These are phyloP conservation scores for Aphelenchoides besseyi DNA, from an alignment of 1,140 invertebrate genomes.

Conservation along the genomic window DNA sequence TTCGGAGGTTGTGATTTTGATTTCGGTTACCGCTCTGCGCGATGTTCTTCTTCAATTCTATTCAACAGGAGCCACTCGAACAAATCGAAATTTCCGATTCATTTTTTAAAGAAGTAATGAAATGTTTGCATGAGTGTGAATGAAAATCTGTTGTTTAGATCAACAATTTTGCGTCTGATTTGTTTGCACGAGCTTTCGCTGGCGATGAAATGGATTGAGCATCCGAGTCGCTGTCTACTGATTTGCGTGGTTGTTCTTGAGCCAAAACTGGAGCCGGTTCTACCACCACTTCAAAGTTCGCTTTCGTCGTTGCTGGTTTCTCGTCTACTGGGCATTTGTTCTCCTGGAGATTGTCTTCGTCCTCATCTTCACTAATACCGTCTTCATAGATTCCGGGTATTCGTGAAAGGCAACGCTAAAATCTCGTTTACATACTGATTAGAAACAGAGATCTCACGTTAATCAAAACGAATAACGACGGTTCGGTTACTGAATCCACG, in stretches of 20 bases:
- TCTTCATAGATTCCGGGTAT: constrained; percentile 80
- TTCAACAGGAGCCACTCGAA: constrained; percentile 32
- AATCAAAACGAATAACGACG: constrained; percentile 77
- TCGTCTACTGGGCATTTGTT: too few species aligned
- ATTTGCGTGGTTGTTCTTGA: neutral
- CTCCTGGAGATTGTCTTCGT: too few species aligned
- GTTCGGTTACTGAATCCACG: constrained; percentile 75
- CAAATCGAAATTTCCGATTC: constrained; percentile 75
- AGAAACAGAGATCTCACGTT: constrained; percentile 67
- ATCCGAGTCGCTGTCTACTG: constrained; percentile 11
- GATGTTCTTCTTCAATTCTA: constrained; percentile 75
- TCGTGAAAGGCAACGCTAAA: constrained; percentile 77
- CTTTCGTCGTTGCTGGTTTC: too few species aligned
- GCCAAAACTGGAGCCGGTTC: neutral
- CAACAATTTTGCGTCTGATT: constrained; percentile 79
- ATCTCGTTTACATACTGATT: neutral
- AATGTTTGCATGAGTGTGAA: too few species aligned
- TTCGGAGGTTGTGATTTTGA: constrained; percentile 87
- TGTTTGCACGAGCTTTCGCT: constrained; percentile 63
- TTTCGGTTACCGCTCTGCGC: constrained; percentile 82
- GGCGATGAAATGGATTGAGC: constrained; percentile 7
- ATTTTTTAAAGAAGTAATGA: constrained; percentile 80
- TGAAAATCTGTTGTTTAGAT: too few species aligned
- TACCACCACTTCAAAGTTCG: neutral
- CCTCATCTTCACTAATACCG: constrained; percentile 64